phyloP scores from a whole-genome alignment of 1,140 invertebrate genomes.

The Drosophila grimshawi region DNA sequence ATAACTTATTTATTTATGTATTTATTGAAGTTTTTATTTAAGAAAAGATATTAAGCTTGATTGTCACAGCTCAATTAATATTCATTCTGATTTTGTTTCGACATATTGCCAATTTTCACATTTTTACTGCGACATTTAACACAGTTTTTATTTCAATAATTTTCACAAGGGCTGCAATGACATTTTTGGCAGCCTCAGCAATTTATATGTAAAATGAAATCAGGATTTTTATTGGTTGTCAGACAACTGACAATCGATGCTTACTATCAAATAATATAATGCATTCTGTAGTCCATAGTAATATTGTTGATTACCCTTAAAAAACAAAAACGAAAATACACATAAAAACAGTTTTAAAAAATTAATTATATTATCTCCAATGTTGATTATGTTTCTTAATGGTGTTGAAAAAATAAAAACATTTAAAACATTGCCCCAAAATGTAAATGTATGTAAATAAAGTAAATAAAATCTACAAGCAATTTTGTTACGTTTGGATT shows the following conservation, averaged over 20 bases:
- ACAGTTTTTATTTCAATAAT: not conserved
- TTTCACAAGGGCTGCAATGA: not conserved
- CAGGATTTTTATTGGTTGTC: conserved; percentile 71
- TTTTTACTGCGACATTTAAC: not conserved
- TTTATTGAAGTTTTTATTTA: conserved; percentile 53
- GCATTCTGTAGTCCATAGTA: conserved; percentile 35
- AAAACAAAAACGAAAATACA: conserved; percentile 9
- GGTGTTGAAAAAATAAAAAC: not conserved
- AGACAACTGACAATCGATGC: conserved; percentile 40
- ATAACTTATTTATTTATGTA: conserved; percentile 67
- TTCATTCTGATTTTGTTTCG: conserved; percentile 78
- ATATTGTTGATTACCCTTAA: conserved; percentile 63
- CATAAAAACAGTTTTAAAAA: conserved; percentile 3
- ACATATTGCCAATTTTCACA: conserved; percentile 15
- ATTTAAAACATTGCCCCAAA: not conserved
- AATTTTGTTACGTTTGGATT: not conserved
- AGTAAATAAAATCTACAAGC: conserved; percentile 47
- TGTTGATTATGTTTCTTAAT: not conserved
- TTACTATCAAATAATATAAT: conserved; percentile 47
- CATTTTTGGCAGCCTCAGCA: not conserved
- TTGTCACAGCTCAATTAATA: conserved; percentile 49
- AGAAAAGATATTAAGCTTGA: conserved; percentile 24
- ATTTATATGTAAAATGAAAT: conserved; percentile 60
- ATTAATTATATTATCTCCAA: not conserved
- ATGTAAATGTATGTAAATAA: conserved; percentile 8